These are phyloP conservation scores for Prorops nasuta DNA, from an alignment of 1,140 invertebrate genomes.

Conservation along the genomic window DNA sequence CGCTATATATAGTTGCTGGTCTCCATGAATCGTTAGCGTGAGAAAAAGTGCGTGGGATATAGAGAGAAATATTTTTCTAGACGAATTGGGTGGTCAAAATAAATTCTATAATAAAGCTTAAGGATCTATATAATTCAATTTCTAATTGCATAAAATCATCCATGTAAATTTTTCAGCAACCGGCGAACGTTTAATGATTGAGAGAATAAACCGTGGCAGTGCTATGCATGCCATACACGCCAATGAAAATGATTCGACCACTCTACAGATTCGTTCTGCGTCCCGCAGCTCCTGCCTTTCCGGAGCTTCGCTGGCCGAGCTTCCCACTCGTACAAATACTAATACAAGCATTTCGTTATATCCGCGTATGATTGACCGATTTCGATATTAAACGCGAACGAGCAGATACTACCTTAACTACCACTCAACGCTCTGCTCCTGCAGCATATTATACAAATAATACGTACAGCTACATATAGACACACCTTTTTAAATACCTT, in stretches of 20 bases:
- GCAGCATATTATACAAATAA: too few relatives aligned
- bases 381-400: slow-evolving; percentile 35
- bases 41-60: too few relatives aligned
- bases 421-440: slow-evolving; percentile 19
- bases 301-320: too few relatives aligned
- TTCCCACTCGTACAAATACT: slow-evolving; percentile 23
- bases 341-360: slow-evolving; percentile 35
- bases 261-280: neutral
- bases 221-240: too few relatives aligned
- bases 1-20: too few relatives aligned
- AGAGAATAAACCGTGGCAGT: slow-evolving; percentile 17
- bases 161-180: slow-evolving; percentile 1
- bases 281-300: too few relatives aligned
- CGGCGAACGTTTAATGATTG: slow-evolving; percentile 17
- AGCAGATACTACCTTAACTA: slow-evolving; percentile 27
- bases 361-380: slow-evolving; percentile 31
- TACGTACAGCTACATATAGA: too few relatives aligned
- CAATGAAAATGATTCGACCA: slow-evolving; percentile 15
- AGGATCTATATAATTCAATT: slow-evolving; percentile 15
- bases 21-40: too few relatives aligned
- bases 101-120: too few relatives aligned
- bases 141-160: slow-evolving; percentile 16
- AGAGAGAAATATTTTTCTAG: too few relatives aligned
- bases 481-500: slow-evolving; percentile 2
- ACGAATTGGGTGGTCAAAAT: too few relatives aligned